These are phyloP conservation scores for Dilophus febrilis DNA, from an alignment of 2,888 invertebrate genomes.

Conservation along the genomic window DNA sequence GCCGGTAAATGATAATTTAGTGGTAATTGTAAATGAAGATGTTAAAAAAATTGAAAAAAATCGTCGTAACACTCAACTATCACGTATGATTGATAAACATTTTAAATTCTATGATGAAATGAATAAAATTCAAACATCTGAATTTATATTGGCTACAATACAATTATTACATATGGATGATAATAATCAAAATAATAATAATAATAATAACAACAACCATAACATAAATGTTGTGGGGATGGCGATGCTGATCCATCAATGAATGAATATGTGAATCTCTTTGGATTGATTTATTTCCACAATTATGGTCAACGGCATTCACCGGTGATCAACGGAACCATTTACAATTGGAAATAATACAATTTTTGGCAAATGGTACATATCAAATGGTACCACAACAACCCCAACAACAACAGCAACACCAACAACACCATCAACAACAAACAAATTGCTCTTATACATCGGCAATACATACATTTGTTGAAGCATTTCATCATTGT, in stretches of 20 bases:
- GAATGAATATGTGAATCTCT: conserved; percentile 77
- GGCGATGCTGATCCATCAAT: too few relatives aligned
- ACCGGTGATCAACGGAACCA: conserved; percentile 71
- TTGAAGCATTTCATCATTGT: conserved; percentile 77
- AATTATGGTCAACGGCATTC: conserved; percentile 71
- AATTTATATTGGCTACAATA: conserved; percentile 63
- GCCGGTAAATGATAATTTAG: conserved; percentile 40
- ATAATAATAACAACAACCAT: too few relatives aligned
- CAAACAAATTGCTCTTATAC: too few relatives aligned
- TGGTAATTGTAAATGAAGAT: conserved; percentile 17
- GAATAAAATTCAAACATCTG: conserved; percentile 62
- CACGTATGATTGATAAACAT: conserved; percentile 35
- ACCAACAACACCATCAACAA: too few relatives aligned
- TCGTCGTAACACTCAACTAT: conserved; percentile 19
- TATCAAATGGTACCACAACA: conserved; percentile 95
- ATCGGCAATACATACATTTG: conserved; percentile 85
- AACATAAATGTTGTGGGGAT: too few relatives aligned
- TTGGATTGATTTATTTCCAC: conserved; percentile 78
- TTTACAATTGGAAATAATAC: conserved; percentile 69
- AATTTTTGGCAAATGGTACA: conserved; percentile 85
- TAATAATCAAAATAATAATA: conserved; percentile 21
- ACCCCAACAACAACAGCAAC: too few relatives aligned
- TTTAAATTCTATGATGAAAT: conserved; percentile 67
- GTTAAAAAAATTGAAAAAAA: too few relatives aligned
- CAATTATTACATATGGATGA: conserved; percentile 91